Percentiles rank a stretch among this genome's conserved stretches.
Evolutionary conservation across 2,888 invertebrate species (phyloP).

Genomic region (Biston stratarius): DNA sequence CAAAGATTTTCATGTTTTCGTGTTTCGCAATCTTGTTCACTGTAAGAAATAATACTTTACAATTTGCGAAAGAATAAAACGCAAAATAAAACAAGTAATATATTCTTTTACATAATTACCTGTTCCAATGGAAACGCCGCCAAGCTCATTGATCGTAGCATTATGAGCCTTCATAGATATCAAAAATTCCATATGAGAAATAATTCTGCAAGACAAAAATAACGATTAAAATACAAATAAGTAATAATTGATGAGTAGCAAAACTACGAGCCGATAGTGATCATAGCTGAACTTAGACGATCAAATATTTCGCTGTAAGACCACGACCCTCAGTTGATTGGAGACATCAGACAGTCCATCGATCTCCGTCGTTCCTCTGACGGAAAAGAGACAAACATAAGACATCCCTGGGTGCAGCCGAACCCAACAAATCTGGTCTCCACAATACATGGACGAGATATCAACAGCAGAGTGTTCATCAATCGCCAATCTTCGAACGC

Average conservation of each 20-base stretch:
- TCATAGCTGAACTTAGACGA: constrained; percentile 7
- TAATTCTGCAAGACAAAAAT: constrained; percentile 21
- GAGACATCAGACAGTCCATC: background rate
- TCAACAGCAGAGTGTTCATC: constrained; percentile 10
- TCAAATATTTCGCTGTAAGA: constrained; percentile 3
- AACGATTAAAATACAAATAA: constrained; percentile 3
- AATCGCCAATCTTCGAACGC: constrained; percentile 33
- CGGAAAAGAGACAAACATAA: constrained; percentile 30
- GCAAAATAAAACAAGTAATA: background rate
- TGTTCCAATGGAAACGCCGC: background rate
- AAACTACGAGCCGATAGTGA: background rate
- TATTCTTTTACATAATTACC: constrained; percentile 1
- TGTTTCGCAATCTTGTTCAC: background rate
- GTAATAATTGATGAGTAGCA: background rate
- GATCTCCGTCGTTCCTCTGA: constrained; percentile 7
- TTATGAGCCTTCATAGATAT: background rate
- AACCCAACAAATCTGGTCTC: constrained; percentile 50
- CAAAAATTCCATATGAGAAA: constrained; percentile 8
- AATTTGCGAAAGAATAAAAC: background rate
- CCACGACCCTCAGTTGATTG: constrained; percentile 4
- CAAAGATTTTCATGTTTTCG: background rate
- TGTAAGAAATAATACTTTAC: background rate
- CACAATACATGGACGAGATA: constrained; percentile 29
- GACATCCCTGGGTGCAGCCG: constrained; percentile 27
- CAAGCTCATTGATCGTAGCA: background rate